A percentile compares a stretch with the other conserved stretches of the same genome.
Conservation (phyloP, 1,140 invertebrate genomes). For the Platyscapa corneri region DNA sequence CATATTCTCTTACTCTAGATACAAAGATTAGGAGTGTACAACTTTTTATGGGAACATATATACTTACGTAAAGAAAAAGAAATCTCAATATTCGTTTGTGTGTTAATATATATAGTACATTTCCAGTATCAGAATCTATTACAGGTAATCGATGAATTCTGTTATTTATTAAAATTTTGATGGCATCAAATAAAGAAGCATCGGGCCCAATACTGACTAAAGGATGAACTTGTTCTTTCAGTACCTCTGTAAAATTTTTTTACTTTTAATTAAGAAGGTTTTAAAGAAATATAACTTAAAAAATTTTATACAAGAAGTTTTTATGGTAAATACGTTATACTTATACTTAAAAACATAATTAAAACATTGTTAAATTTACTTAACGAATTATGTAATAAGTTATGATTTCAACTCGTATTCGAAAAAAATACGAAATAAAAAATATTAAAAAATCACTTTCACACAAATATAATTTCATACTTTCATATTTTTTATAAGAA, state of each 20-base stretch:
- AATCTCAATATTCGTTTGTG: slow-evolving; percentile 99
- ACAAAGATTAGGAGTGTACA: too few species aligned
- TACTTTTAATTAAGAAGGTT: neutral
- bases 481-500: too few species aligned
- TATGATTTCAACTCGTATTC: too few species aligned
- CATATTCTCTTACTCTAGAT: too few species aligned
- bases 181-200: slow-evolving; percentile 93
- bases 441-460: too few species aligned
- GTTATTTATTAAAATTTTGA: slow-evolving; percentile 92
- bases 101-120: slow-evolving; percentile 98
- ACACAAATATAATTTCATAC: too few species aligned
- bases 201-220: slow-evolving; percentile 92
- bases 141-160: slow-evolving; percentile 98
- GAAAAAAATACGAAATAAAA: too few species aligned
- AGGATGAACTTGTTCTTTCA: slow-evolving; percentile 87
- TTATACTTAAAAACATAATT: neutral
- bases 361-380: too few species aligned
- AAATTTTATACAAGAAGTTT: too few species aligned
- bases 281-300: neutral
- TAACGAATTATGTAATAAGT: too few species aligned
- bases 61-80: slow-evolving; percentile 98
- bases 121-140: slow-evolving; percentile 94
- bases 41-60: too few species aligned
- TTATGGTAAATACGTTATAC: neutral
- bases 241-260: slow-evolving; percentile 77